Evolutionary conservation across 2,888 invertebrate species (phyloP).

Genomic region (Cancer borealis): DNA sequence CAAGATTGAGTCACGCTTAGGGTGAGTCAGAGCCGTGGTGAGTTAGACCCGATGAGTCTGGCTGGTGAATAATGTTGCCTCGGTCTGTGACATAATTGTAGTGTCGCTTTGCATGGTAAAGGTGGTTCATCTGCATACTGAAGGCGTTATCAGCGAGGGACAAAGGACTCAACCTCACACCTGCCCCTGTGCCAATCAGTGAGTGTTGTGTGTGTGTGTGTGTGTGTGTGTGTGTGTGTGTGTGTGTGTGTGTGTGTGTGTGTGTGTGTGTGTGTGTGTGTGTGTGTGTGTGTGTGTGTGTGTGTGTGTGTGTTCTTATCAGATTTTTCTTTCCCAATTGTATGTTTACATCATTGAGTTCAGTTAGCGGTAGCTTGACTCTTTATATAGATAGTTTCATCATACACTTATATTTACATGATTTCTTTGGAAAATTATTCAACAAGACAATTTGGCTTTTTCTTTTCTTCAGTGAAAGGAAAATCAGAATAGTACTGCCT

Average conservation of each 20-base stretch:
- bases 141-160: conserved; percentile 41
- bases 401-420: no score
- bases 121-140: conserved; percentile 59
- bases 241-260: not conserved
- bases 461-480: no score
- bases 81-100: conserved; percentile 40
- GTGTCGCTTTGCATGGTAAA: conserved; percentile 57
- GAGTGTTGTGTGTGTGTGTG: not conserved
- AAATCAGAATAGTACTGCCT: no score
- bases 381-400: no score
- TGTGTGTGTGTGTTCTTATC: no score
- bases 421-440: no score
- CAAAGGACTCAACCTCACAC: conserved; percentile 45
- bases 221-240: conserved; percentile 39
- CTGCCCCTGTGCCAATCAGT: not conserved
- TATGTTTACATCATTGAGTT: no score
- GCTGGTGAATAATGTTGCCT: not conserved
- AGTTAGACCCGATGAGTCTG: not conserved
- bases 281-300: no score
- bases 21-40: not conserved
- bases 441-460: no score
- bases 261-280: no score
- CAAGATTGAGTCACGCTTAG: not conserved
- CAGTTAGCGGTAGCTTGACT: no score
- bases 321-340: no score